phyloP scores from a whole-genome alignment of 1,140 invertebrate genomes.

The Diorhabda elongata region DNA sequence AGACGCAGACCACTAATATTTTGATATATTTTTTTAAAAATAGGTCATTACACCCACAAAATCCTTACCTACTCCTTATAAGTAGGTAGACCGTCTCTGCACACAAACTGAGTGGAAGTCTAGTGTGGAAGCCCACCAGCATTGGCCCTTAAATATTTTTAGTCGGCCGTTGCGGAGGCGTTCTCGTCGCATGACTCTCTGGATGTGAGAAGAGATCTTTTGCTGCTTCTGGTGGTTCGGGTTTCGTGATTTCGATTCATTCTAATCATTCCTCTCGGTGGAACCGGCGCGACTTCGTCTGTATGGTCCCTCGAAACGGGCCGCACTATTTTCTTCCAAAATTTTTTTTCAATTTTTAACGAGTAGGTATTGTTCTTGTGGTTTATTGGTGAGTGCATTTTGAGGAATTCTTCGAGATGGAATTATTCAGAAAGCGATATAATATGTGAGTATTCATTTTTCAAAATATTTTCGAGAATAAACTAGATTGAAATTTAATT shows the following conservation, averaged over 20 bases:
- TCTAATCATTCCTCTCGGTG: not conserved
- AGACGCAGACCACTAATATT: too few species aligned
- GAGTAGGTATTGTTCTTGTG: not conserved
- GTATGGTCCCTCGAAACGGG: not conserved
- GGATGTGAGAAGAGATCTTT: not conserved
- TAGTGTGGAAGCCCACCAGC: not conserved
- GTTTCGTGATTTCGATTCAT: not conserved
- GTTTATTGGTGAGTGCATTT: not conserved
- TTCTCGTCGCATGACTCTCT: not conserved
- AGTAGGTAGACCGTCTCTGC: too few species aligned
- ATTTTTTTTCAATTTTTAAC: not conserved
- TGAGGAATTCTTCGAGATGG: not conserved
- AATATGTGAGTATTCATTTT: not conserved
- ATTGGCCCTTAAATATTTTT: not conserved
- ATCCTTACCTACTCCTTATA: too few species aligned
- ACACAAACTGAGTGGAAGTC: too few species aligned
- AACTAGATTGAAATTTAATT: too few species aligned
- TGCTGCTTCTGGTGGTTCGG: slow-evolving; percentile 1
- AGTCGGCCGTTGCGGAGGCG: not conserved
- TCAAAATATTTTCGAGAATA: too few species aligned
- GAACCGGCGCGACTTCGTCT: not conserved
- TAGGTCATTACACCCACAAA: too few species aligned
- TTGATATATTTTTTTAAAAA: too few species aligned
- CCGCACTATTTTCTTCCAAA: not conserved
- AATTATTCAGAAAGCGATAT: not conserved